These are phyloP conservation scores for Camponotus vicinus DNA, from an alignment of 1,140 invertebrate species.

Conservation along the genomic window DNA sequence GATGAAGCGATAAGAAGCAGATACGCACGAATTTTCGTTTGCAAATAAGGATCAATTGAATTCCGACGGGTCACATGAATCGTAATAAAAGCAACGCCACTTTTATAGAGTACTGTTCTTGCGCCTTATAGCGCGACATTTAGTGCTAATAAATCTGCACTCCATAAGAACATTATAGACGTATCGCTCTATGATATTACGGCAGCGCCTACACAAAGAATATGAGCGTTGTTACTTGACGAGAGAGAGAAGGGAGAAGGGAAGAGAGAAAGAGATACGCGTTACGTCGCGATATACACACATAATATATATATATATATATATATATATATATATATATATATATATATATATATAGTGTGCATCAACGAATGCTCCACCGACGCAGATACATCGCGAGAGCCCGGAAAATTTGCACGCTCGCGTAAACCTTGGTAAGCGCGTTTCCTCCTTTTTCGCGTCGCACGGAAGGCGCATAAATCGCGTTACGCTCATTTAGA, in stretches of 20 bases:
- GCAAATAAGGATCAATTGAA: slow-evolving; percentile 48
- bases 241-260: not conserved
- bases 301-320: no score
- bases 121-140: slow-evolving; percentile 16
- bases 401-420: slow-evolving; percentile 17
- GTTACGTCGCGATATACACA: not conserved
- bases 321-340: no score
- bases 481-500: slow-evolving; percentile 36
- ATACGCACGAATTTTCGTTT: slow-evolving; percentile 20
- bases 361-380: not conserved
- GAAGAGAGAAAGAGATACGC: not conserved
- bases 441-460: slow-evolving; percentile 2
- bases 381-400: not conserved
- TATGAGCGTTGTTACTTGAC: not conserved
- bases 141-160: slow-evolving; percentile 53
- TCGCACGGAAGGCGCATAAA: slow-evolving; percentile 25
- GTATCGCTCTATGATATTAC: not conserved
- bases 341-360: no score
- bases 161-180: slow-evolving; percentile 30
- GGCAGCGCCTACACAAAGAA: slow-evolving; percentile 14
- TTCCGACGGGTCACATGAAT: slow-evolving; percentile 31
- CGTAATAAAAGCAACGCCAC: slow-evolving; percentile 12
- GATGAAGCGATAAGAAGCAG: slow-evolving; percentile 13
- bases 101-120: slow-evolving; percentile 48
- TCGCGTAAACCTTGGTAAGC: not conserved